phyloP scores from a whole-genome alignment of 2,797 vertebrate genomes.

The Pseudocheirus occidentalis region DNA sequence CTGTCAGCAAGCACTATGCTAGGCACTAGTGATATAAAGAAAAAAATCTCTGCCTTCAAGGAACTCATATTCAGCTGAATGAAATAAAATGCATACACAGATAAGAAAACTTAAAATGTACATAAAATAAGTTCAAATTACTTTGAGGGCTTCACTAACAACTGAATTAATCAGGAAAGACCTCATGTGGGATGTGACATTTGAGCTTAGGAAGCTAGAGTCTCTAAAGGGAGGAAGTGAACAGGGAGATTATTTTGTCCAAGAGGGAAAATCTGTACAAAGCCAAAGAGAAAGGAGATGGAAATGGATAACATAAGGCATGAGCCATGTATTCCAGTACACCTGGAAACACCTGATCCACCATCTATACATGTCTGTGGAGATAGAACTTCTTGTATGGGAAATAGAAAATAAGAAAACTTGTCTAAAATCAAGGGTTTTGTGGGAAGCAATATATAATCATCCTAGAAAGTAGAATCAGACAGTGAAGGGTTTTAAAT shows the following conservation, averaged over 20 bases:
- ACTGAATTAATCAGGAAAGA: not conserved
- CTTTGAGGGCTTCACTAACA: not conserved
- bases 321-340: not conserved
- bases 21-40: not conserved
- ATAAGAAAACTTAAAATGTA: not conserved
- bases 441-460: not conserved
- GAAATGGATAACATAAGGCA: not conserved
- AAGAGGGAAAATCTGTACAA: not conserved
- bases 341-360: not conserved
- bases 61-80: not conserved
- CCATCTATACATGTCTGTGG: not conserved
- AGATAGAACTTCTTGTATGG: not conserved
- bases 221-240: not conserved
- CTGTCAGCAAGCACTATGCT: not conserved
- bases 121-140: not conserved
- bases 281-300: not conserved
- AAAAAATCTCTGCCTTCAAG: not conserved
- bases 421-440: not conserved
- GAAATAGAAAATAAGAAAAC: not conserved
- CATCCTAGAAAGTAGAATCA: not conserved
- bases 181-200: not conserved
- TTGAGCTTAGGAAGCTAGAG: not conserved
- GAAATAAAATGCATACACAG: not conserved
- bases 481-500: not conserved
- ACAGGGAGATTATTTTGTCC: not conserved